phyloP scores from a whole-genome alignment of 1,140 invertebrate species.

The Drosophila bipectinata region DNA sequence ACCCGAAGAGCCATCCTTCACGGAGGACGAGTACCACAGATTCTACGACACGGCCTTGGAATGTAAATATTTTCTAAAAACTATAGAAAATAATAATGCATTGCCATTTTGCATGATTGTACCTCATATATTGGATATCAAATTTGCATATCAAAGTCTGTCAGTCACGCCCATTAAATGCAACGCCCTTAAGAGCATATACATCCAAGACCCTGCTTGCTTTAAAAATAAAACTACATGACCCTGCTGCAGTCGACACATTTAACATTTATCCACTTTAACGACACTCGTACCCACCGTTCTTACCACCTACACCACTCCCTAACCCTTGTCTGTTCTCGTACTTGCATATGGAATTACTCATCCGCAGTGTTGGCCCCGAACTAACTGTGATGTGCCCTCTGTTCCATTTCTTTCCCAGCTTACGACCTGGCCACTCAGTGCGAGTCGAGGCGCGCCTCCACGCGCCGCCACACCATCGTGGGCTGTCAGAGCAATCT shows the following conservation, averaged over 20 bases:
- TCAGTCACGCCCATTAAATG: slow-evolving; percentile 12
- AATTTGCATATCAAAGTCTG: slow-evolving; percentile 32
- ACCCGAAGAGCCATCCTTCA: slow-evolving; percentile 83
- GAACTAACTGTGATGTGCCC: slow-evolving; percentile 14
- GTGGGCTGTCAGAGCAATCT: slow-evolving; percentile 86
- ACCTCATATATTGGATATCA: slow-evolving; percentile 18
- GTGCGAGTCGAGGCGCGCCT: slow-evolving; percentile 88
- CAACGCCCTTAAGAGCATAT: background rate
- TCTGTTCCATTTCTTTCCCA: slow-evolving; percentile 57
- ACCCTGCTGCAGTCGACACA: slow-evolving; percentile 25
- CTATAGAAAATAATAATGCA: slow-evolving; percentile 19
- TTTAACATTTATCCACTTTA: slow-evolving; percentile 25
- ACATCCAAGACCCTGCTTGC: slow-evolving; percentile 12
- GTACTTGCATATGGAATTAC: slow-evolving; percentile 18
- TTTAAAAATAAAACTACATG: slow-evolving; percentile 20
- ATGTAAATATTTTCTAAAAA: slow-evolving; percentile 86
- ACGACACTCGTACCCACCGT: background rate
- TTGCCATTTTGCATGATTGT: slow-evolving; percentile 31
- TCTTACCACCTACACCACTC: background rate
- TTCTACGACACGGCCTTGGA: slow-evolving; percentile 91
- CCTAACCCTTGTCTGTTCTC: slow-evolving; percentile 1
- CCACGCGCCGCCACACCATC: slow-evolving; percentile 89
- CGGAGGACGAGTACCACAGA: slow-evolving; percentile 90
- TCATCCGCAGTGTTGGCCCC: slow-evolving; percentile 32
- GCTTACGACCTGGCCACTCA: slow-evolving; percentile 93